Conservation (phyloP, 2,888 invertebrate genomes). For the Phasia obesa region DNA sequence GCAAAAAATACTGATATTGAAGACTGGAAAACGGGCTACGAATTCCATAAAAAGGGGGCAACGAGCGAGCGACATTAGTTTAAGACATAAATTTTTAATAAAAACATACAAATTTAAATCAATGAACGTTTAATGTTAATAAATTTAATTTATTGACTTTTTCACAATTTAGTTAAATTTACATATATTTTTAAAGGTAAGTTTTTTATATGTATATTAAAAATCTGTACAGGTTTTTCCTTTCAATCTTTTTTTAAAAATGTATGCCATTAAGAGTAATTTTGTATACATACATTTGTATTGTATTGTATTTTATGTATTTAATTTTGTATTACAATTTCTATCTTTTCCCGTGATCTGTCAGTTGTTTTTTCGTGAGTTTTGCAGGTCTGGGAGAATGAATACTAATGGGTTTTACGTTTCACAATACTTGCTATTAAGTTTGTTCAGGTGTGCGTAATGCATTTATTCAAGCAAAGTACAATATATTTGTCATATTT, state of each 20-base stretch:
- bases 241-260: slow-evolving; percentile 20
- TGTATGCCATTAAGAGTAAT: slow-evolving; percentile 50
- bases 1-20: slow-evolving; percentile 16
- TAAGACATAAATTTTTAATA: slow-evolving; percentile 4
- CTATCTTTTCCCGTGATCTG: slow-evolving; percentile 25
- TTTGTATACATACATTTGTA: slow-evolving; percentile 6
- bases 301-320: slow-evolving; percentile 4
- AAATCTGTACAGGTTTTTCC: slow-evolving; percentile 1
- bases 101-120: slow-evolving; percentile 14
- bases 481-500: too few species aligned
- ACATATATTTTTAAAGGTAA: slow-evolving; percentile 41
- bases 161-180: slow-evolving; percentile 28
- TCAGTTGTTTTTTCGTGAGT: slow-evolving; percentile 15
- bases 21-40: slow-evolving; percentile 33
- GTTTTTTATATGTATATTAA: slow-evolving; percentile 3
- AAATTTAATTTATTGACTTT: slow-evolving; percentile 16
- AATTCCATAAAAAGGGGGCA: slow-evolving; percentile 2
- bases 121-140: slow-evolving; percentile 36
- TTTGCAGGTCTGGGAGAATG: slow-evolving; percentile 27
- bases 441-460: too few species aligned
- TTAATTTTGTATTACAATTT: slow-evolving; percentile 19
- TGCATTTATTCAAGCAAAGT: too few species aligned
- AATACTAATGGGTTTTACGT: background rate
- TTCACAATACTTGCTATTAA: too few species aligned
- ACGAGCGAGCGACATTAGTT: slow-evolving; percentile 7